Percentiles rank a stretch among this genome's conserved stretches.
phyloP scores from a whole-genome alignment of 2,797 vertebrate genomes.

The Chaetodon trifasciatus region DNA sequence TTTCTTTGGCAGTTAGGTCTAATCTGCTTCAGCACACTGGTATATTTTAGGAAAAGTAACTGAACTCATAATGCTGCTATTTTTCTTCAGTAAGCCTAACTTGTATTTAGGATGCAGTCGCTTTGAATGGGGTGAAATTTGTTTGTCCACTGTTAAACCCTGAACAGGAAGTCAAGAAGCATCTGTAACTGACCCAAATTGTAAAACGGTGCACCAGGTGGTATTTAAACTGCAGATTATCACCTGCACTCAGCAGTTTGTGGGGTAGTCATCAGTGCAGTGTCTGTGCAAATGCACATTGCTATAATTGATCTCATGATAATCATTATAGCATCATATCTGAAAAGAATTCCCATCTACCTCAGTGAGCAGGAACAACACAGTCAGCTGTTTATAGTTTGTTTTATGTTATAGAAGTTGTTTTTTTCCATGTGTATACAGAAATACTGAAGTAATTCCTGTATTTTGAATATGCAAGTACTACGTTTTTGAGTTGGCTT shows the following conservation, averaged over 20 bases:
- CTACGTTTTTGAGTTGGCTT: too few species aligned
- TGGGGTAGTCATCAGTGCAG: background rate
- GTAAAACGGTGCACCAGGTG: constrained; percentile 13
- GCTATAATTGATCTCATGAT: background rate
- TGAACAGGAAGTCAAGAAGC: background rate
- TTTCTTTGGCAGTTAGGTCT: background rate
- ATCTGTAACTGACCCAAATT: background rate
- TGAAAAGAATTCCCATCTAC: constrained; percentile 21
- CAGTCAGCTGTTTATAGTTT: too few species aligned
- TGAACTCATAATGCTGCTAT: constrained; percentile 37
- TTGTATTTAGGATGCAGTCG: background rate
- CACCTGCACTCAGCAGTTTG: background rate
- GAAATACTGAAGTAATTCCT: background rate
- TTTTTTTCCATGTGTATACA: background rate
- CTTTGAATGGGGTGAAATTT: background rate
- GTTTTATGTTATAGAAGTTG: constrained; percentile 3
- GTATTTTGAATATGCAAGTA: background rate
- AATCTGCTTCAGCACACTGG: background rate
- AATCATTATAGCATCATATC: background rate
- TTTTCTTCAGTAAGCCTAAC: background rate
- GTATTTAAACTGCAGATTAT: constrained; percentile 5
- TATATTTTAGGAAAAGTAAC: constrained; percentile 12
- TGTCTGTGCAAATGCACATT: constrained; percentile 2
- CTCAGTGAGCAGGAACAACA: background rate
- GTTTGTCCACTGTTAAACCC: background rate